phyloP scores from a whole-genome alignment of 1,140 invertebrate genomes.

The Ceratosolen fusciceps region DNA sequence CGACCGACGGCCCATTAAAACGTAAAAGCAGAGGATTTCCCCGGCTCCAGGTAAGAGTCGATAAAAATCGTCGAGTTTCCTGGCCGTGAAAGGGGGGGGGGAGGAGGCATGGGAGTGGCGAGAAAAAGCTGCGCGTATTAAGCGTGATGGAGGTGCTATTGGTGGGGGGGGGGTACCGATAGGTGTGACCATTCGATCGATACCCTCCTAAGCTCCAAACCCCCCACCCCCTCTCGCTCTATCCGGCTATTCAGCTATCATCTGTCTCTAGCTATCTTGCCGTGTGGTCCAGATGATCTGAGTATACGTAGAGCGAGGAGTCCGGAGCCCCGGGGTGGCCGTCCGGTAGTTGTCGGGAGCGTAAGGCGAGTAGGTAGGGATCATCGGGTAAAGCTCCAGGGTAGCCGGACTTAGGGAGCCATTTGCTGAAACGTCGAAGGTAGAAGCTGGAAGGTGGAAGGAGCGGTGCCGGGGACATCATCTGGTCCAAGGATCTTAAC shows the following conservation, averaged over 20 bases:
- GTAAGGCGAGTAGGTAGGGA: neutral
- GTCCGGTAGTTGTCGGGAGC: neutral
- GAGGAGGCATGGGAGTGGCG: neutral
- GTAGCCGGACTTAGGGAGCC: conserved; percentile 54
- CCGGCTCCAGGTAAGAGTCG: neutral
- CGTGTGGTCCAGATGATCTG: too few relatives aligned
- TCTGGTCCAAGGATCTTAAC: conserved; percentile 55
- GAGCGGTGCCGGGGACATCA: too few relatives aligned
- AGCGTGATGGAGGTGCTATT: neutral
- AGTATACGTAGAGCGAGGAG: too few relatives aligned
- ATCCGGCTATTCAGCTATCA: too few relatives aligned
- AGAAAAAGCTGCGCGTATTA: neutral
- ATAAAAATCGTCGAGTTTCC: neutral
- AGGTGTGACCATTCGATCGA: conserved; percentile 7
- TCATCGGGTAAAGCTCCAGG: conserved; percentile 24
- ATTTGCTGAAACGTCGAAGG: too few relatives aligned
- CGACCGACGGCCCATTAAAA: neutral
- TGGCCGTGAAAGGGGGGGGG: neutral
- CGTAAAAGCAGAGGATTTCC: neutral
- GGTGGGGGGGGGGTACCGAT: too few relatives aligned
- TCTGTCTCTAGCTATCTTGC: too few relatives aligned
- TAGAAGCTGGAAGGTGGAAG: too few relatives aligned
- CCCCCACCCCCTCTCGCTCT: too few relatives aligned
- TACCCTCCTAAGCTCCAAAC: neutral
- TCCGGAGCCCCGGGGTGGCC: too few relatives aligned